phyloP scores from a whole-genome alignment of 2,113 vertebrate genomes.

The Promerops cafer region DNA sequence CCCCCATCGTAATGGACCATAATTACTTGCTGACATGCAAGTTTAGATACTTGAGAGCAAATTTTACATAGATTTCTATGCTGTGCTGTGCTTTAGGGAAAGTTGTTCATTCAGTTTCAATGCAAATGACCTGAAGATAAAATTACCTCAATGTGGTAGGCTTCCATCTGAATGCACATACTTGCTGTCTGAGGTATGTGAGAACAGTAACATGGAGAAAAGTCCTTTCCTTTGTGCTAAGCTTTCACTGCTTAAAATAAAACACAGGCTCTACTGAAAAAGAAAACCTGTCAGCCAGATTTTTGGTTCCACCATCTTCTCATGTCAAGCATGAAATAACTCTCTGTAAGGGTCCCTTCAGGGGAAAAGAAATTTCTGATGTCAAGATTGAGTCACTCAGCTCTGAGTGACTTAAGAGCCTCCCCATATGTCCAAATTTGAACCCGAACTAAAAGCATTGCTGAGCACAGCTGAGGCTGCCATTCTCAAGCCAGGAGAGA shows the following conservation, averaged over 20 bases:
- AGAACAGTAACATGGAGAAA: neutral
- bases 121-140: neutral
- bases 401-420: neutral
- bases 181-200: neutral
- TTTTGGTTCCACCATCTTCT: neutral
- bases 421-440: neutral
- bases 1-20: neutral
- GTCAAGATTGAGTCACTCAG: neutral
- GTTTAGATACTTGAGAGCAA: neutral
- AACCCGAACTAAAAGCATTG: neutral
- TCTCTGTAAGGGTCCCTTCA: neutral
- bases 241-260: neutral
- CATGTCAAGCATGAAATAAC: neutral
- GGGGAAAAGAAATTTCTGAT: neutral
- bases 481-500: neutral
- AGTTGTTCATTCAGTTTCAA: neutral
- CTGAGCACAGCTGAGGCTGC: neutral
- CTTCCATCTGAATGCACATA: neutral
- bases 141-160: neutral
- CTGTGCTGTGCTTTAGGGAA: neutral
- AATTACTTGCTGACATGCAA: neutral
- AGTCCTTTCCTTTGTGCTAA: neutral
- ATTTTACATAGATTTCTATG: neutral
- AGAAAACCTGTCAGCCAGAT: slow-evolving; percentile 2
- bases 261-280: neutral